Evolutionary conservation across 2,797 vertebrate species (phyloP), one percentile per base, ranked within the genome.

Genomic region (Falco rusticolus): DNA sequence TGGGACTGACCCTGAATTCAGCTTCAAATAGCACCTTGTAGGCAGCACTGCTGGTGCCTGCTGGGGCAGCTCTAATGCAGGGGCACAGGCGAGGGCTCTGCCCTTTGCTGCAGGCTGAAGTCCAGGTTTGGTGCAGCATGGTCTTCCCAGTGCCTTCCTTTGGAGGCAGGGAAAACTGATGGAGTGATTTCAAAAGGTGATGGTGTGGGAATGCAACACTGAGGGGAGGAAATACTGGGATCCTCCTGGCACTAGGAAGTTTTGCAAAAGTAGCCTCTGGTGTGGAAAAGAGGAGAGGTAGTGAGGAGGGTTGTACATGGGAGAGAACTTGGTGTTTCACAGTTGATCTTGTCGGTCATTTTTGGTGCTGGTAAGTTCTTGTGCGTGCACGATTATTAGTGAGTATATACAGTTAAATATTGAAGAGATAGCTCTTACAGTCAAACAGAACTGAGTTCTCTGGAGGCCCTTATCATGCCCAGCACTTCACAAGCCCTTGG

Each of bases 281-380:
- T 41, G 43, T 56, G 59, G 47, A 43, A 63, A 56, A 72, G 45
- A 68, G 26, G 72, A 68, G 37, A 74, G 56, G 61, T 31, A 20
- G 59, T 0, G 0, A 79, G 37, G 47, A 56, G 16, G 10, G 11
- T 3, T 24, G 37, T 31, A n/a, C 17, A 2, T 0, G 3, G 13
- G 60, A 29, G 37, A 80, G 59, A 63, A 28, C 51, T 15, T 11
- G 14, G 29, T 34, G 20, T 51, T 79, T 65, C 29, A 10, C 56
- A 26, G 51, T 13, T 77, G 29, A 28, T 54, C 79, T 61, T 63
- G 28, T 31, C 14, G 7, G 45, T 31, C 1, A 16, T 13, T 21
- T 89, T 75, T 31, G 16, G 16, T 79, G 56, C 57, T 65, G 56
- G 4, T 50, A 41, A 48, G 29, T 51, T 85, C 29, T 33, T 28